Conservation (phyloP, 2,888 invertebrate species). For the Macrophya alboannulata region DNA sequence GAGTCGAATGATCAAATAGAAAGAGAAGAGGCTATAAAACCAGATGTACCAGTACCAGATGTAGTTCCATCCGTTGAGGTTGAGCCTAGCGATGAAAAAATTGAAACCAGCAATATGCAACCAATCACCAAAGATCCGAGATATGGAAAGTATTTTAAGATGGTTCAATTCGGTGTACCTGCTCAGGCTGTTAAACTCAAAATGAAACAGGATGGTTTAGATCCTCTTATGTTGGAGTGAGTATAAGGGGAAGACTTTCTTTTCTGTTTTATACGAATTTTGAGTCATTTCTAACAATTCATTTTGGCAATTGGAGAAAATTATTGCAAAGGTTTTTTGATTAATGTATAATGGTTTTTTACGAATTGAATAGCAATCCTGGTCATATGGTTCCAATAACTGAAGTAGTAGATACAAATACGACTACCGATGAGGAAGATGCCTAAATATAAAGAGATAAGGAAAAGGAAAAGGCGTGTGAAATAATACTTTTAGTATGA, state of each 20-base stretch:
- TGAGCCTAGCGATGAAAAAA: slow-evolving; percentile 27
- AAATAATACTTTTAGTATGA: neutral
- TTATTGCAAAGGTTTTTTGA: neutral
- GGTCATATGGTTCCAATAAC: slow-evolving; percentile 65
- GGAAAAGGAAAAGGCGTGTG: neutral
- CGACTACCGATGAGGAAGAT: slow-evolving; percentile 31
- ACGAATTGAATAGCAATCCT: slow-evolving; percentile 66
- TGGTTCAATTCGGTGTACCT: slow-evolving; percentile 95
- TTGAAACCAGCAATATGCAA: slow-evolving; percentile 4
- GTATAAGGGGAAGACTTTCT: slow-evolving; percentile 64
- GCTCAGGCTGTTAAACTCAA: slow-evolving; percentile 90
- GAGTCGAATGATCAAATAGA: slow-evolving; percentile 22
- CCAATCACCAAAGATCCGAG: slow-evolving; percentile 82
- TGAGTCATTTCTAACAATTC: neutral
- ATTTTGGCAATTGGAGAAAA: neutral
- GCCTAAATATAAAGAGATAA: neutral
- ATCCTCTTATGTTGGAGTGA: slow-evolving; percentile 88
- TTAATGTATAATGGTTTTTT: neutral
- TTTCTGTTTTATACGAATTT: slow-evolving; percentile 2
- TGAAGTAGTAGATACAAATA: slow-evolving; percentile 20
- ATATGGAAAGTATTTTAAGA: slow-evolving; percentile 92
- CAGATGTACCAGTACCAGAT: slow-evolving; percentile 16
- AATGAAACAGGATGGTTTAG: slow-evolving; percentile 91
- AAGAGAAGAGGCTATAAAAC: neutral
- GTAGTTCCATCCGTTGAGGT: neutral